These are phyloP conservation scores for Basileuterus tristriatus DNA, from an alignment of 2,797 vertebrate species.

Conservation along the genomic window DNA sequence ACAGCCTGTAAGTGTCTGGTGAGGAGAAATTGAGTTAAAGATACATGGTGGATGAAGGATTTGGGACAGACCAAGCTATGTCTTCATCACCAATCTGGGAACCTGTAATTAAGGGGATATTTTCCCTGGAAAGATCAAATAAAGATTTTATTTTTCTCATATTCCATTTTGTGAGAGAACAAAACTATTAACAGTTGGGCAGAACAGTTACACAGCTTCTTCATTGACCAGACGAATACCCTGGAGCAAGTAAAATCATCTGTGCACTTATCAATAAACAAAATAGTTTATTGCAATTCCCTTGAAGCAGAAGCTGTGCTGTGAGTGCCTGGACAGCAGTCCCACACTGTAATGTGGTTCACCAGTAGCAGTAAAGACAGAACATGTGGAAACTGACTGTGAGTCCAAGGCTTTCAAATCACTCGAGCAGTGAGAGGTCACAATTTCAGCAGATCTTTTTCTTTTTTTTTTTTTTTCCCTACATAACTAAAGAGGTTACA, in stretches of 20 bases:
- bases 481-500: not conserved
- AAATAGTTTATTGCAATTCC: not conserved
- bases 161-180: not conserved
- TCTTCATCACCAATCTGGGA: not conserved
- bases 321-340: not conserved
- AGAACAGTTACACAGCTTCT: not conserved
- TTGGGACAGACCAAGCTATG: not conserved
- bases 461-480: too few species aligned
- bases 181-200: not conserved
- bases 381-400: not conserved
- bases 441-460: not conserved
- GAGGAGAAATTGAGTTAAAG: not conserved
- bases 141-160: not conserved
- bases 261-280: not conserved
- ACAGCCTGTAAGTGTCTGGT: not conserved
- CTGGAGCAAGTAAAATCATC: not conserved
- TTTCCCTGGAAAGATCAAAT: not conserved
- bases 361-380: not conserved
- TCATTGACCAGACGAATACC: not conserved
- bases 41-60: not conserved
- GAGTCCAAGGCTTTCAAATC: not conserved
- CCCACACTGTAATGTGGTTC: not conserved
- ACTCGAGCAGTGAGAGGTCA: not conserved
- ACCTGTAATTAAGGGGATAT: not conserved
- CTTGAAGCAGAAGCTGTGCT: not conserved